These are phyloP conservation scores for Opisthocomus hoazin DNA, from an alignment of 2,113 vertebrate species.

Conservation along the genomic window DNA sequence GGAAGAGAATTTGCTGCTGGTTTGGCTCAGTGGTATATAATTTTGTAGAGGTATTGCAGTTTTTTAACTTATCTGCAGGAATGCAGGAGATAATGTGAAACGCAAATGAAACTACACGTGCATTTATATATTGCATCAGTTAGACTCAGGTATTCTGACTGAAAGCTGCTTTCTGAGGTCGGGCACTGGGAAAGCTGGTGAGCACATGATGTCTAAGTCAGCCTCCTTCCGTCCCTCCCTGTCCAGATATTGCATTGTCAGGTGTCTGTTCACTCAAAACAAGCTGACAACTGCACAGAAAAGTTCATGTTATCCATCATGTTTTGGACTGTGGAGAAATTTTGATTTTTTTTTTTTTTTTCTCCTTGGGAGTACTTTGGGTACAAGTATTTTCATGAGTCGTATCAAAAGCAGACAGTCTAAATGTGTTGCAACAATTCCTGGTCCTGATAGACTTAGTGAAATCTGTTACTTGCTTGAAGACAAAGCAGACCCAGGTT, in stretches of 20 bases:
- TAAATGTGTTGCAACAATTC: background rate
- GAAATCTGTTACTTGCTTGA: background rate
- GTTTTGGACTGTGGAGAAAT: background rate
- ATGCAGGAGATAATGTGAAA: constrained; percentile 59
- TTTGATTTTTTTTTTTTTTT: background rate
- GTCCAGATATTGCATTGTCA: background rate
- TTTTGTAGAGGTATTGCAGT: constrained; percentile 14
- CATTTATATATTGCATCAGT: constrained; percentile 23
- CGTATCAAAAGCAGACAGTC: background rate
- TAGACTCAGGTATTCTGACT: constrained; percentile 69
- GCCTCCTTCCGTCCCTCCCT: background rate
- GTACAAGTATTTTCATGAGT: background rate
- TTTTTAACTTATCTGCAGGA: constrained; percentile 53
- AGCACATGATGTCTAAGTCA: background rate
- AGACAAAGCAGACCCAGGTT: background rate
- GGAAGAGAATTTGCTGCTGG: constrained; percentile 32
- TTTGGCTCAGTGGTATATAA: constrained; percentile 8
- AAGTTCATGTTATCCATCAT: background rate
- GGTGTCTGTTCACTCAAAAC: background rate
- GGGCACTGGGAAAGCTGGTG: background rate
- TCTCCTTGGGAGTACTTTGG: background rate
- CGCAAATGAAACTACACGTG: background rate
- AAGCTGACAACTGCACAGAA: background rate
- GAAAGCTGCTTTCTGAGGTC: constrained; percentile 47
- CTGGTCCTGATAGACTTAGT: background rate